Base-by-base conservation (phyloP, 1,140 invertebrate genomes). In the Drosophila willistoni region DNA sequence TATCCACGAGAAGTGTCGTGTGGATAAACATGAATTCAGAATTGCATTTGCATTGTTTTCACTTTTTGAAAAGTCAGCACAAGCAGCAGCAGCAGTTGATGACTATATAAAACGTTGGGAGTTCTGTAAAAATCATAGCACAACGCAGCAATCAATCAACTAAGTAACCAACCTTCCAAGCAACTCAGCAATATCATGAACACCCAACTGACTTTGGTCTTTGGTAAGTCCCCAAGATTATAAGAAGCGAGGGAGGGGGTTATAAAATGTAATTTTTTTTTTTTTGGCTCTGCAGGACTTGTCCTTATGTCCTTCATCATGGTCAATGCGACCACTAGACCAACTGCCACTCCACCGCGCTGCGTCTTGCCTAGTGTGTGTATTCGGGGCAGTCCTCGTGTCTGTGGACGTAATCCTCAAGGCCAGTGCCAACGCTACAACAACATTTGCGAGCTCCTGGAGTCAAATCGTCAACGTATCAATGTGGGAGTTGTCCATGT, bases 391-490 rank as follows among this genome's bases (percentile, higher is more conserved):
- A 87, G 83, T 59, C 83, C 83, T 0, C 63, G 55, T 1, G 73
- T 87, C 7, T 87, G 83, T 14, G 83, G 80, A 1, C 54, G 83
- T 2, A 68, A 68, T 0, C 62, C 57, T 6, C 3, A 47, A 0
- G 84, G 84, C 1, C 57, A 84, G 14, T 87, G 83, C 42, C 68
- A 82, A 7, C 73, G 83, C 6, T 87, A 89, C 39, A 57, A 3
- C 12, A 83, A 79, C 44, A 74, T 87, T 4, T 87, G 83, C 33
- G 79, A 87, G 0, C 51, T 87, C 60, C 47, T 83, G 1, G 13
- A 29, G 17, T 36, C 71, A 29, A 71, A 68, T 25, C 34, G 34
- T 0, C 63, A 41, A 0, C 12, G 13, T 7, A 7, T 13, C 34
- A 44, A 34, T 47, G 67, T 13, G 1, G 67, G 66, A 0, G 68